Conservation (phyloP, 2,888 invertebrate genomes). For the Blera fallax region DNA sequence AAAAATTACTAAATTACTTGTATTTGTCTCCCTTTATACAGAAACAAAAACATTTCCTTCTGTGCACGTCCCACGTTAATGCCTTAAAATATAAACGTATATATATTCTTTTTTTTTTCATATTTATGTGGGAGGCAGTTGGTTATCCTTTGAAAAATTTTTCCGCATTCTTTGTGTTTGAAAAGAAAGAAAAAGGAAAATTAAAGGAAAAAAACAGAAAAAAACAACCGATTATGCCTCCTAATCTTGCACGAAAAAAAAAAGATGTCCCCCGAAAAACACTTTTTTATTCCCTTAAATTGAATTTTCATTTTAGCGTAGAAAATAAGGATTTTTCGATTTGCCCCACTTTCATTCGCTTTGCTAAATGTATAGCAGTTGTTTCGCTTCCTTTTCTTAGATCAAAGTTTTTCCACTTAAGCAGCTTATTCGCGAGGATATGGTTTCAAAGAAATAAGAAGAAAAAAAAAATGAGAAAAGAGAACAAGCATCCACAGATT, state of each 20-base stretch:
- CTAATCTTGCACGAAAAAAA: conserved; percentile 37
- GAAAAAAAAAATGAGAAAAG: conserved; percentile 4
- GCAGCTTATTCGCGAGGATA: conserved; percentile 59
- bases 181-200: conserved; percentile 18
- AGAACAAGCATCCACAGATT: conserved; percentile 28
- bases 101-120: background rate
- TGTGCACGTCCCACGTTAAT: background rate
- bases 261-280: conserved; percentile 18
- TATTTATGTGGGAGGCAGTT: conserved; percentile 14
- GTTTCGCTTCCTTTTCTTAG: conserved; percentile 42
- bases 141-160: conserved; percentile 30
- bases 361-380: conserved; percentile 33
- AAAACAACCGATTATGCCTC: conserved; percentile 40
- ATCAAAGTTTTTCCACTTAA: conserved; percentile 62
- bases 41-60: background rate
- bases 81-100: background rate
- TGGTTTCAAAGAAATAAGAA: conserved; percentile 42
- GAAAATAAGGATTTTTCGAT: conserved; percentile 42
- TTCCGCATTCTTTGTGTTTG: background rate
- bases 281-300: conserved; percentile 47
- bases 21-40: background rate
- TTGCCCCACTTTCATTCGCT: conserved; percentile 15
- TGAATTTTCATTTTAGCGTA: conserved; percentile 64
- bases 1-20: conserved; percentile 28
- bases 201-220: conserved; percentile 45